A percentile compares a stretch with the other conserved stretches of the same genome.
Conservation (phyloP, 2,113 vertebrate species). For the Cottus gobio region DNA sequence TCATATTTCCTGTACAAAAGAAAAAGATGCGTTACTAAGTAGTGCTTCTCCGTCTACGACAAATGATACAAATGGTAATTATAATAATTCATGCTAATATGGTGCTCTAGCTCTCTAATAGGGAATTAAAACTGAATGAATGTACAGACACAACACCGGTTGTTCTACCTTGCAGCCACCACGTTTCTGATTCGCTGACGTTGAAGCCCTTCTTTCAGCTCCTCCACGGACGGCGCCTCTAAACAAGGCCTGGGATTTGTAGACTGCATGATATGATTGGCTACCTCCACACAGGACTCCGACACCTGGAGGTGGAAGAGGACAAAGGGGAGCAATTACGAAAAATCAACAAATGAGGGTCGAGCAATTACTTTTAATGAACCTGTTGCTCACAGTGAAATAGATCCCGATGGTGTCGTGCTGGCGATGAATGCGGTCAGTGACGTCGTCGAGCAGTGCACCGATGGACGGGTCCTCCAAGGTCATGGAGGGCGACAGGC, state of each 20-base stretch:
- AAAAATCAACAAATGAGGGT: neutral
- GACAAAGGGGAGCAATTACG: slow-evolving; percentile 4
- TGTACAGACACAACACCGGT: neutral
- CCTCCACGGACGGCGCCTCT: slow-evolving; percentile 76
- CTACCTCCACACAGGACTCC: slow-evolving; percentile 84
- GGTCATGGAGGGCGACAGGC: slow-evolving; percentile 92
- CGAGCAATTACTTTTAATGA: neutral
- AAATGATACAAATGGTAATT: neutral
- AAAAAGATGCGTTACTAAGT: slow-evolving; percentile 7
- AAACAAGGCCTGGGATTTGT: slow-evolving; percentile 70
- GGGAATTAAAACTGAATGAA: neutral
- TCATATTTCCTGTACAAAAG: slow-evolving; percentile 90
- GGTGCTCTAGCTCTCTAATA: neutral
- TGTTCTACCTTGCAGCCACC: slow-evolving; percentile 86
- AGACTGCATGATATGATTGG: slow-evolving; percentile 83
- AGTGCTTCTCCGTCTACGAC: neutral
- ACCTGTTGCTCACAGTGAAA: slow-evolving; percentile 87
- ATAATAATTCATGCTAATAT: neutral
- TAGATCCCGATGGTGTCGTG: slow-evolving; percentile 95
- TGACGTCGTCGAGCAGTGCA: slow-evolving; percentile 92
- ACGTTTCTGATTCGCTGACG: slow-evolving; percentile 88
- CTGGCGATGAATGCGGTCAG: slow-evolving; percentile 93
- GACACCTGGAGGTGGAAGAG: slow-evolving; percentile 82
- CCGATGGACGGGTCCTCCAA: slow-evolving; percentile 95
- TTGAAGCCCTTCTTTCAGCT: slow-evolving; percentile 87